Conservation (phyloP, 2,113 vertebrate genomes). For the Strix uralensis region DNA sequence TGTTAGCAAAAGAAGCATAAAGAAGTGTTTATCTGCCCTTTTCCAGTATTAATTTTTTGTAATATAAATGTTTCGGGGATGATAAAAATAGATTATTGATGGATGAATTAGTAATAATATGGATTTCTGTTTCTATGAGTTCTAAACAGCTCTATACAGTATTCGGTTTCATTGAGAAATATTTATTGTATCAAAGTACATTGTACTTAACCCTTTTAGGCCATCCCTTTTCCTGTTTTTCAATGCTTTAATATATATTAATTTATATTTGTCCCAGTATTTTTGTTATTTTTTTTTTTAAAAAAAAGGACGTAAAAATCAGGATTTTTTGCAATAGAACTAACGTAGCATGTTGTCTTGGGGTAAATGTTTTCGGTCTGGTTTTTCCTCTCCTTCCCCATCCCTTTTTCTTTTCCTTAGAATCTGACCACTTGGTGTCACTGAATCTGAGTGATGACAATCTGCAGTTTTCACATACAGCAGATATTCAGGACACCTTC, state of each 20-base stretch:
- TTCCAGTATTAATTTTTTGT: constrained; percentile 90
- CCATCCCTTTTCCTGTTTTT: constrained; percentile 87
- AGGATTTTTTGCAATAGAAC: constrained; percentile 84
- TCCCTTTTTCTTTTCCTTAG: constrained; percentile 57
- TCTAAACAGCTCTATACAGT: constrained; percentile 84
- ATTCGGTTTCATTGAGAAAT: constrained; percentile 90
- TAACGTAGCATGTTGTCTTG: constrained; percentile 90
- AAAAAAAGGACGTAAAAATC: constrained; percentile 80
- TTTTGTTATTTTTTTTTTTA: constrained; percentile 86
- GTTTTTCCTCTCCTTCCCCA: constrained; percentile 9
- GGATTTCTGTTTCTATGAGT: constrained; percentile 80
- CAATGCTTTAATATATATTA: constrained; percentile 99
- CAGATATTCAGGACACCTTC: constrained; percentile 81
- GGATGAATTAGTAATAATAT: constrained; percentile 87
- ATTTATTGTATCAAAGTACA: constrained; percentile 99
- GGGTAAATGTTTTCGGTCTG: constrained; percentile 73
- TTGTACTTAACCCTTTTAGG: constrained; percentile 92
- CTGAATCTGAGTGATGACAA: constrained; percentile 80
- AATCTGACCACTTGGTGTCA: constrained; percentile 78
- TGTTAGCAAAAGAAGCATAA: constrained; percentile 75
- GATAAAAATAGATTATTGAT: constrained; percentile 86
- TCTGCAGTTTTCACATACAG: constrained; percentile 82
- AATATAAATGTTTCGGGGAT: constrained; percentile 82
- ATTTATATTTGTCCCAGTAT: constrained; percentile 99
- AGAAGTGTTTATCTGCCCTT: constrained; percentile 81